phyloP scores from a whole-genome alignment of 2,113 vertebrate genomes.

The Benitochromis conjunctus region DNA sequence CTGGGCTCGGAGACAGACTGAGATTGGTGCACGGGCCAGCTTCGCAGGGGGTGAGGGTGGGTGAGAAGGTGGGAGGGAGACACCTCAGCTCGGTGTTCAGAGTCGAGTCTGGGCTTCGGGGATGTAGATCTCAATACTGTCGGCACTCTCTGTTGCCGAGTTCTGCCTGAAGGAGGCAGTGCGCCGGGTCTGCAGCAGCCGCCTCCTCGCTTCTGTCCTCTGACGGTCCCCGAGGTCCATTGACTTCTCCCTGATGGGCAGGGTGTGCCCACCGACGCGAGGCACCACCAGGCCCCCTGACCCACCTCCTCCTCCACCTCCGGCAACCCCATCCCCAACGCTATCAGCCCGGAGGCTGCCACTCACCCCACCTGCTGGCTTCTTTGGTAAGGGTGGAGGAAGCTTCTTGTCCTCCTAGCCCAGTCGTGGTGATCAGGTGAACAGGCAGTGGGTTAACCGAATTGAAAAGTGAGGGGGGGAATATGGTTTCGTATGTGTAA shows the following conservation, averaged over 20 bases:
- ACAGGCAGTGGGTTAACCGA: conserved; percentile 14
- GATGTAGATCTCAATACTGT: conserved; percentile 99
- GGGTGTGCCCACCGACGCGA: conserved; percentile 57
- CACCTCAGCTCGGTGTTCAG: conserved; percentile 69
- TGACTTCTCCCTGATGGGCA: conserved; percentile 75
- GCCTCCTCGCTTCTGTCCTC: conserved; percentile 89
- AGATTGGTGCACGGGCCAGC: not conserved
- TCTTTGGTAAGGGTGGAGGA: conserved; percentile 82
- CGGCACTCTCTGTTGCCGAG: conserved; percentile 97
- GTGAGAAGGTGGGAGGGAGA: not conserved
- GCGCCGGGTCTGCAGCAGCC: conserved; percentile 93
- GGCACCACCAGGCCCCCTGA: conserved; percentile 68
- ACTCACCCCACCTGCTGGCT: conserved; percentile 72
- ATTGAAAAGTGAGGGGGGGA: not conserved
- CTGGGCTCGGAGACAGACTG: conserved; percentile 17
- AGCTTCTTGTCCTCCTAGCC: conserved; percentile 77
- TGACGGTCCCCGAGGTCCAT: conserved; percentile 85
- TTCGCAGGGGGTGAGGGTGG: not conserved
- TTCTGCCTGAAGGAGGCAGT: conserved; percentile 96
- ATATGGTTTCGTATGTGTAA: not conserved
- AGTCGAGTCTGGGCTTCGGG: conserved; percentile 98
- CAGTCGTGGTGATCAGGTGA: conserved; percentile 5
- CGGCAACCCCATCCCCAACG: conserved; percentile 39
- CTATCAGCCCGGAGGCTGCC: conserved; percentile 71
- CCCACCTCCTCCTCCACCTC: conserved; percentile 37